Base-by-base conservation (phyloP, 2,797 vertebrate species). In the Protonibea diacanthus region DNA sequence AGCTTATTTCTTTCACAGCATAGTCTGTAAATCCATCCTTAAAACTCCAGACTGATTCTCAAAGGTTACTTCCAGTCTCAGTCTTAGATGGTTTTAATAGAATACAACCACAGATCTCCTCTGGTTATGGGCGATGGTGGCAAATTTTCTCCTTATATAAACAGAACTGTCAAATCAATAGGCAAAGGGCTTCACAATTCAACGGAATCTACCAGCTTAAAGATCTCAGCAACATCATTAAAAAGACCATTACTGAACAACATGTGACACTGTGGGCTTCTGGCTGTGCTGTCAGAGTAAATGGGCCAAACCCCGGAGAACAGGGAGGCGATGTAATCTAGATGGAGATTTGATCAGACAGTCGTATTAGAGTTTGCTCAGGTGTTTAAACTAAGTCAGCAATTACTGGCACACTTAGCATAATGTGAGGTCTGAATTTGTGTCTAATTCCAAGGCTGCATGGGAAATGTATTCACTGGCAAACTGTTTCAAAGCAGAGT, bases 261-360 rank as follows among this genome's bases (percentile, higher is more conserved):
- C 44, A 17, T 63, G 69, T 59, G 56, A 62, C 65, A 69, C 49
- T 0, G n/a, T 38, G 69, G 60, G 58, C 67, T 81, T 56, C 75
- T 68, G 78, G 78, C 83, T 73, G 76, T 23, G 65, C 78, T 70
- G 61, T 52, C 78, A 67, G 42, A 81, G 44, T 67, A 84, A 83
- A 85, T 67, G 44, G 65, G 20, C 60, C 47, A 69, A 77, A 60
- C 55, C 33, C 64, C 74, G 59, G 57, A 47, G 66, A 83, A 74
- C 25, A 1, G 64, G 71, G 82, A 80, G 62, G 60, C 52, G 33
- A 74, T 73, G 73, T 82, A 89, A 91, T 90, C 84, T 90, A 75
- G 86, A 92, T 87, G 89, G 80, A 87, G 89, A 93, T 92, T 7
- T 86, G 82, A 91, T 90, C 88, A 81, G 82, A 80, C 74, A 79